phyloP scores from a whole-genome alignment of 1,140 invertebrate genomes.

The Drosophila trapezifrons region DNA sequence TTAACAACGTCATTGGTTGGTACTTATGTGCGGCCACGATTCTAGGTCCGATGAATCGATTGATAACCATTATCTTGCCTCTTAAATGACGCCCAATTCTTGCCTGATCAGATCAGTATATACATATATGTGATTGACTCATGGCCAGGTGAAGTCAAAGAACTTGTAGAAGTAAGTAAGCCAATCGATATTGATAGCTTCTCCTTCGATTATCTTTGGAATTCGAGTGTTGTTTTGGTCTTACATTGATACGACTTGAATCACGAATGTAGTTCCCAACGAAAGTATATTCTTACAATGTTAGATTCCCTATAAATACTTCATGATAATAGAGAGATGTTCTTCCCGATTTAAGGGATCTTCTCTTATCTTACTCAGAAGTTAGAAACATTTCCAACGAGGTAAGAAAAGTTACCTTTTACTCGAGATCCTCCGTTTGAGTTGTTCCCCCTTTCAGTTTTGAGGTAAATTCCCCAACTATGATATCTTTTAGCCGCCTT shows the following conservation, averaged over 20 bases:
- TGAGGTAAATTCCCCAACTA: not conserved
- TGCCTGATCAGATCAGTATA: conserved; percentile 12
- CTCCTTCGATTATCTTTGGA: conserved; percentile 5
- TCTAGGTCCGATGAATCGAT: conserved; percentile 24
- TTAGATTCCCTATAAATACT: too few relatives aligned
- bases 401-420: not conserved
- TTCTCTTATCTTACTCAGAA: not conserved
- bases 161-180: conserved; percentile 12
- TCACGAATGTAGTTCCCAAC: not conserved
- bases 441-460: not conserved
- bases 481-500: not conserved
- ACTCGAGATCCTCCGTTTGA: not conserved
- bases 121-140: conserved; percentile 22
- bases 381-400: not conserved
- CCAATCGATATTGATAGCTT: not conserved
- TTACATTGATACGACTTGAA: not conserved
- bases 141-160: conserved; percentile 34
- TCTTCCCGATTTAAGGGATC: not conserved
- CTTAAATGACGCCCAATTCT: conserved; percentile 11
- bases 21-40: conserved; percentile 30
- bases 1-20: conserved; percentile 23
- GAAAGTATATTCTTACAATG: not conserved
- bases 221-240: conserved; percentile 10
- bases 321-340: not conserved
- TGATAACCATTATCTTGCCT: conserved; percentile 42